Evolutionary conservation across 2,113 vertebrate genomes (phyloP), one percentile per base, ranked within the genome.

Genomic region (Conger conger): DNA sequence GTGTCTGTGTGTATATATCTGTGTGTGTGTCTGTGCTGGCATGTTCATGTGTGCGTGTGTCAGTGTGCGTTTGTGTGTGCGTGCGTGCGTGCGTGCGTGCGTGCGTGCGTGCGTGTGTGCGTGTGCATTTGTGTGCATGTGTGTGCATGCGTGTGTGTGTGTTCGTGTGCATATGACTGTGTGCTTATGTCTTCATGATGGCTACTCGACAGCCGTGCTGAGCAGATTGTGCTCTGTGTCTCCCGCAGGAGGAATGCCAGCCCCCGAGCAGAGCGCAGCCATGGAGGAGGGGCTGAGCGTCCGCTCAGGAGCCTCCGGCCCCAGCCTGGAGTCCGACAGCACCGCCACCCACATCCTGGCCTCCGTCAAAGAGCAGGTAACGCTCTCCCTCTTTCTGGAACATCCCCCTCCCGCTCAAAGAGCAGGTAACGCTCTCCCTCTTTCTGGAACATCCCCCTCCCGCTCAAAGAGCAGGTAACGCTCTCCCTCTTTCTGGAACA

Each of bases 341-440:
- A 98, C 97, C 80, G 97, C 98, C 92, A 99, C 96, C 40, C 98
- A 97, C 93, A 98, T 99, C 93, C 92, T 99, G 90, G 98, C 98
- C 88, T 99, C 98, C 6, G 98, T 99, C 38, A 99, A 99, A 95
- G 98, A 99, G 91, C 98, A 99, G 97, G 98, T 99, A 96, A 17
- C 76, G 23, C 17, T 45, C 54, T 20, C 36, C 3, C 27, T 7
- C 13, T 36, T 35, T 40, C 35, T 16, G 35, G 2, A 76, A n/a
- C 37, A 18, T 16, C 18, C 78, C 38, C 20, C 8, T 23, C n/a
- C n/a, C n/a, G n/a, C n/a, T n/a, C n/a, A n/a, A n/a, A n/a, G n/a
- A n/a, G n/a, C n/a, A n/a, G n/a, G n/a, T n/a, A n/a, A n/a, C n/a
- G n/a, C n/a, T n/a, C n/a, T n/a, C n/a, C n/a, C n/a, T n/a, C 11